Conservation (phyloP, 2,888 invertebrate genomes). For the Nineta flava region DNA sequence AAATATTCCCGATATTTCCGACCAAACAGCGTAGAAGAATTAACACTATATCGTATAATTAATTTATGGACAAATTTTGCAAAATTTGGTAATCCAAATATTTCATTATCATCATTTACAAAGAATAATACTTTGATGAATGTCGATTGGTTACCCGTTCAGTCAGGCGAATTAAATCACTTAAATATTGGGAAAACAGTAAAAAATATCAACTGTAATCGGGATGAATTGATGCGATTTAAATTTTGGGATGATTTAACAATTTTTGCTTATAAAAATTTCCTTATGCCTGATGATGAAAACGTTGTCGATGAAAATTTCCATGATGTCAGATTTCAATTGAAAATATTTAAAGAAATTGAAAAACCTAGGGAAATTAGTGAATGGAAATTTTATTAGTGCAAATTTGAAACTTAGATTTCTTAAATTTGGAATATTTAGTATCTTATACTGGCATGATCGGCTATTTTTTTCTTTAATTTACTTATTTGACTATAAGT, state of each 20-base stretch:
- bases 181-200: conserved; percentile 7
- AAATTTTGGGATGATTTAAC: neutral
- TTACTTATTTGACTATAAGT: too few species aligned
- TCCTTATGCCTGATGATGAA: too few species aligned
- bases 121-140: conserved; percentile 9
- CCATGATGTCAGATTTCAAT: too few species aligned
- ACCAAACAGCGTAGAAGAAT: conserved; percentile 16
- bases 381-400: too few species aligned
- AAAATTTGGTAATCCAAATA: conserved; percentile 18
- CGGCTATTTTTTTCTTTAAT: too few species aligned
- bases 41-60: conserved; percentile 18
- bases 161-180: conserved; percentile 3
- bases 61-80: conserved; percentile 25
- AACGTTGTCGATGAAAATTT: too few species aligned
- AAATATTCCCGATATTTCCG: conserved; percentile 10
- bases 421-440: too few species aligned
- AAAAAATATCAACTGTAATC: neutral
- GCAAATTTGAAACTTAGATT: too few species aligned
- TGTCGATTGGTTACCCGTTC: conserved; percentile 2
- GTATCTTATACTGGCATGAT: too few species aligned
- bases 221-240: neutral
- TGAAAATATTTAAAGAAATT: too few species aligned
- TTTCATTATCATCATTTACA: neutral
- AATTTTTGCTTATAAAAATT: too few species aligned
- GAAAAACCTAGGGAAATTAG: too few species aligned